phyloP scores from a whole-genome alignment of 1,140 invertebrate species.

The Parapsyche elsis region DNA sequence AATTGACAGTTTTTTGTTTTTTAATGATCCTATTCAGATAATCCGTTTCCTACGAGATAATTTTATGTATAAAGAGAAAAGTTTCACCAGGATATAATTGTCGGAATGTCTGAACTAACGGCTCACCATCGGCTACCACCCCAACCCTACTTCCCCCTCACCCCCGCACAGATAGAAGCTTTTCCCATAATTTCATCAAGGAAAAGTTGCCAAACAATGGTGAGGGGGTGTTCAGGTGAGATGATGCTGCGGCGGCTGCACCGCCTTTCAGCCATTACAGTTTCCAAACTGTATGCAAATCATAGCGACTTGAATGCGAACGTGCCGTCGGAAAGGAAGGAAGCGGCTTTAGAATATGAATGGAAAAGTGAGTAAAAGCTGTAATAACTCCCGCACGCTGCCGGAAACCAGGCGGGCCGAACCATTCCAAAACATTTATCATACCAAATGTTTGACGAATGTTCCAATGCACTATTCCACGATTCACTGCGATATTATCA shows the following conservation, averaged over 20 bases:
- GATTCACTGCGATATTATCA: too few species aligned
- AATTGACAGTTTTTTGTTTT: too few species aligned
- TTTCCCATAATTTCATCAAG: constrained; percentile 48
- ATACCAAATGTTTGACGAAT: not conserved
- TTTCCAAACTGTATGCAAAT: constrained; percentile 56
- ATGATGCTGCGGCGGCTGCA: constrained; percentile 44
- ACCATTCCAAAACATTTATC: not conserved
- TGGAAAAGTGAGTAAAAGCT: constrained; percentile 51
- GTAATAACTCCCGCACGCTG: constrained; percentile 32
- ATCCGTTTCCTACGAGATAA: too few species aligned
- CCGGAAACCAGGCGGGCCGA: not conserved
- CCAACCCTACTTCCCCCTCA: too few species aligned
- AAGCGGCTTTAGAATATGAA: constrained; percentile 51
- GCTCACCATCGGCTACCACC: not conserved
- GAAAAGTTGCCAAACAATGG: constrained; percentile 53
- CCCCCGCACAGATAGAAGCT: not conserved
- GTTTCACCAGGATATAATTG: too few species aligned
- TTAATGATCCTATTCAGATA: too few species aligned
- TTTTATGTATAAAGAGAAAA: too few species aligned
- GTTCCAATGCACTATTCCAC: too few species aligned
- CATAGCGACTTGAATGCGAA: constrained; percentile 47
- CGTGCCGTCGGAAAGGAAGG: constrained; percentile 41
- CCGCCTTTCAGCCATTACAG: constrained; percentile 42
- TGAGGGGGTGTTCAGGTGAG: constrained; percentile 32
- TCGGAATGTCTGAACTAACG: too few species aligned